Conservation (phyloP, 64 coral and sea anemone species). For the Trachythela sp. region DNA sequence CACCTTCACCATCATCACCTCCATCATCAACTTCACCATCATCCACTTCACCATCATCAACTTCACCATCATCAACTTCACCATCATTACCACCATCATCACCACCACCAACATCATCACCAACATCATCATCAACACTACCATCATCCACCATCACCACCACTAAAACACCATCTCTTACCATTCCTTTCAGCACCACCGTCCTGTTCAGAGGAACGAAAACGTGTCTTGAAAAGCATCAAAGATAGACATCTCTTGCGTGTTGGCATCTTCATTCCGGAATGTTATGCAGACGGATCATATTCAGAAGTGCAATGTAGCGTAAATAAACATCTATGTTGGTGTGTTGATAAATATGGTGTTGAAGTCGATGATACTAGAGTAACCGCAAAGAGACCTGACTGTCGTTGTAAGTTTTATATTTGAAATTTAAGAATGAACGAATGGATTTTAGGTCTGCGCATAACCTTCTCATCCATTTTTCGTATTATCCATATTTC, state of each 20-base stretch:
- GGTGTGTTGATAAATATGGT: neutral
- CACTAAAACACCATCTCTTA: neutral
- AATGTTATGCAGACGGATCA: neutral
- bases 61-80: neutral
- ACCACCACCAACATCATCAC: neutral
- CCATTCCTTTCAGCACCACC: neutral
- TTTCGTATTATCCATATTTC: too few species aligned
- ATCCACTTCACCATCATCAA: too few species aligned
- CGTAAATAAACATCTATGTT: neutral
- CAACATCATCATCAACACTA: neutral
- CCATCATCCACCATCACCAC: neutral
- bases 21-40: neutral
- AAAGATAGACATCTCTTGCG: neutral
- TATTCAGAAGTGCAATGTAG: neutral
- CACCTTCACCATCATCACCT: neutral
- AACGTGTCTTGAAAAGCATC: neutral
- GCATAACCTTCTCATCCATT: too few species aligned
- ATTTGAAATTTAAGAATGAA: too few species aligned
- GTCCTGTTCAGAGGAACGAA: neutral
- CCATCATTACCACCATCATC: neutral
- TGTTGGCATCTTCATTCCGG: neutral
- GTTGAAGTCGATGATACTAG: neutral
- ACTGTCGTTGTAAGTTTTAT: neutral
- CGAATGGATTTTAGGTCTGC: too few species aligned
- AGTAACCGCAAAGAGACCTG: neutral